Evolutionary conservation across 2,888 invertebrate species (phyloP), one percentile per base, ranked within the genome.

Genomic region (Drosophila atroscutellata): DNA sequence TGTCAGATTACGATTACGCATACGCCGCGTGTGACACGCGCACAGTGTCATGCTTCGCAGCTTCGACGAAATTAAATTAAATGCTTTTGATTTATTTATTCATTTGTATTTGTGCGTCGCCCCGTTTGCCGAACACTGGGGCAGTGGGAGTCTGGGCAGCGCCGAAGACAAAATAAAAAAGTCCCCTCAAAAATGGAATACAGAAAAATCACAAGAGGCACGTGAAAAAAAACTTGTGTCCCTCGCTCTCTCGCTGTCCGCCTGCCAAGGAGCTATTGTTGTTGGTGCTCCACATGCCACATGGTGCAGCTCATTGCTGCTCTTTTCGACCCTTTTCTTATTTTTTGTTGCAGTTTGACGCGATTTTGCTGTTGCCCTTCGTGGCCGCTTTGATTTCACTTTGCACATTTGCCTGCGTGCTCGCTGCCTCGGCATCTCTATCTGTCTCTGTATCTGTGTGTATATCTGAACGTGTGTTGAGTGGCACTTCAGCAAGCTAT

Each of bases 21-120:
- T 85, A 80, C 77, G 86, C 66, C 73, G 80, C 56, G 69, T 82
- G 66, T 82, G 72, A 66, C 76, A 82, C 69, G 80, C 87, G 81
- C 71, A 72, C 63, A 56, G 59, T 28, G 66, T 51, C 73, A 66
- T 32, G 26, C 28, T 52, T 37, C 36, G 15, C 13, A 66, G 72
- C 63, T 74, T 67, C 78, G 66, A 61, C 66, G 58, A 85, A 87
- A 87, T 77, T 61, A 80, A 85, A 85, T 85, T 80, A 85, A 85
- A 85, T 85, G 88, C 67, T 86, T 80, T 89, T 89, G 85, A 85
- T 87, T 85, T 89, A 89, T 85, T 87, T 86, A 78, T 83, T 77
- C 77, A 74, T 70, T 76, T 61, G 67, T 61, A 57, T 55, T 75
- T 80, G 80, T 42, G 62, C 64, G 80, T 52, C 62, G 61, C 47